Conservation (phyloP, 2,888 invertebrate species). For the Morpho deidamia region DNA sequence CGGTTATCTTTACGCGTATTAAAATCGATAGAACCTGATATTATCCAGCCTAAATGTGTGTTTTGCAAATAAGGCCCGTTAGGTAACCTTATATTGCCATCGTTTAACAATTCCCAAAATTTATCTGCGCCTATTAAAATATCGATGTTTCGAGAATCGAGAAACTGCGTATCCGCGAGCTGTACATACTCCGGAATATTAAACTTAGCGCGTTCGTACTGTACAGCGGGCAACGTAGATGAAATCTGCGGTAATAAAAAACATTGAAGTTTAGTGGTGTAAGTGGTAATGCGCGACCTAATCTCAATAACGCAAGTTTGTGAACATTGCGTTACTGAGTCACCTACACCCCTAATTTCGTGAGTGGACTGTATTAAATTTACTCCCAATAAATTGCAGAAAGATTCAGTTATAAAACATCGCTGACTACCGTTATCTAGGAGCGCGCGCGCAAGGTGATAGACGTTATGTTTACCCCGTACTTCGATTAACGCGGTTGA, state of each 20-base stretch:
- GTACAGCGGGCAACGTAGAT: background rate
- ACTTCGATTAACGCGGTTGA: background rate
- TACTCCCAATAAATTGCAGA: background rate
- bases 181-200: background rate
- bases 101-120: background rate
- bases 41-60: conserved; percentile 26
- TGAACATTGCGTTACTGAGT: background rate
- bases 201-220: background rate
- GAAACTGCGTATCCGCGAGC: background rate
- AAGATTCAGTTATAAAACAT: background rate
- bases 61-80: conserved; percentile 19
- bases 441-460: background rate
- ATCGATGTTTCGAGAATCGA: background rate
- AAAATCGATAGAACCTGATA: conserved; percentile 22
- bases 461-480: background rate
- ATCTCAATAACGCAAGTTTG: background rate
- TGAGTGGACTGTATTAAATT: conserved; percentile 4
- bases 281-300: background rate
- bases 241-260: background rate
- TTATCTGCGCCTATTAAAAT: background rate
- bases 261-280: background rate
- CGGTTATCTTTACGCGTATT: background rate
- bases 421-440: conserved; percentile 7
- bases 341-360: conserved; percentile 6
- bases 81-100: background rate